Percentiles rank a stretch among this genome's conserved stretches.
phyloP scores from a whole-genome alignment of 1,140 invertebrate genomes.

The Drosophila truncata region DNA sequence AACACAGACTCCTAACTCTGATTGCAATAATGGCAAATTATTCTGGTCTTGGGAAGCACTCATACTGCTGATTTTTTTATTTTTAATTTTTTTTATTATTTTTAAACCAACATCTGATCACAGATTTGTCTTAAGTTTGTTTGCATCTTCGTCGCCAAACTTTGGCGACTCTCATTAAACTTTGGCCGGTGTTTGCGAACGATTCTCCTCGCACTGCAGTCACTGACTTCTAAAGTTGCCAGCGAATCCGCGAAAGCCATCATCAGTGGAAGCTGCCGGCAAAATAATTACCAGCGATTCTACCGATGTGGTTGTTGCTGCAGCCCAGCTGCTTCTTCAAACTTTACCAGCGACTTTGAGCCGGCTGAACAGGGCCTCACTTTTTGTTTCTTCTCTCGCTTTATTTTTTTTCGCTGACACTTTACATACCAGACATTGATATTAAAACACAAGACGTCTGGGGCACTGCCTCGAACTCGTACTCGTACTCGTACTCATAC shows the following conservation, averaged over 20 bases:
- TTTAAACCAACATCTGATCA: constrained; percentile 21
- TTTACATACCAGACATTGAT: constrained; percentile 47
- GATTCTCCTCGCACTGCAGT: constrained; percentile 44
- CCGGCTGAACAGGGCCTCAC: constrained; percentile 32
- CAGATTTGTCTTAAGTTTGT: constrained; percentile 7
- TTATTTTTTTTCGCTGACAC: constrained; percentile 32
- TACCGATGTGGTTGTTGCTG: background rate
- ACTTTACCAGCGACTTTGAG: constrained; percentile 62
- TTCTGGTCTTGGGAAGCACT: constrained; percentile 29
- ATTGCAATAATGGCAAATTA: constrained; percentile 35
- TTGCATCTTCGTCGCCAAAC: constrained; percentile 23
- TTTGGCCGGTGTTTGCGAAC: constrained; percentile 51
- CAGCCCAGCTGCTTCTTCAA: constrained; percentile 31
- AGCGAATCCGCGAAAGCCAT: constrained; percentile 48
- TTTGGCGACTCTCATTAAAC: constrained; percentile 60
- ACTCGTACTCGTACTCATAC: constrained; percentile 2
- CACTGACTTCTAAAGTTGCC: constrained; percentile 65
- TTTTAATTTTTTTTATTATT: constrained; percentile 7
- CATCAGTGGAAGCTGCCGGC: constrained; percentile 63
- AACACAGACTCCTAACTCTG: constrained; percentile 40
- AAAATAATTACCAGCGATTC: constrained; percentile 64
- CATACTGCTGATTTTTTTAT: background rate
- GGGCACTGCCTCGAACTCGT: constrained; percentile 25
- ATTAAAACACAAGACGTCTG: constrained; percentile 58
- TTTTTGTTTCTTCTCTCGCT: constrained; percentile 27